Evolutionary conservation across 2,888 invertebrate species (phyloP).

Genomic region (Phengaris arion): DNA sequence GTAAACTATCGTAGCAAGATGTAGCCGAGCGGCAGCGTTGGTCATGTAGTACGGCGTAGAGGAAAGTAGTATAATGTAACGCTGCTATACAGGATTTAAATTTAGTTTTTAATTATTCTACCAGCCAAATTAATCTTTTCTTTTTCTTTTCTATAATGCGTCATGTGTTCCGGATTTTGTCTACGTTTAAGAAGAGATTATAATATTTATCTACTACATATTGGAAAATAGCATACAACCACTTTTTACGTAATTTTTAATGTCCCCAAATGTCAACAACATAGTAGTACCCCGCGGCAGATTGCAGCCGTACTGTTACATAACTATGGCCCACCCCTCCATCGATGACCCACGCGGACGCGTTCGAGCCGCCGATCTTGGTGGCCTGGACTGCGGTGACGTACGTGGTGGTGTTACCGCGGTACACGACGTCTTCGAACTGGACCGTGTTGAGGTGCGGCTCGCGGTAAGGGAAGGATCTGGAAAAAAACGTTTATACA

Average conservation of each 20-base stretch:
- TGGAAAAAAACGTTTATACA: conserved; percentile 40
- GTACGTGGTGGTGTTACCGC: conserved; percentile 51
- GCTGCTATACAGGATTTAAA: too few species aligned
- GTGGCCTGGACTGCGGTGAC: conserved; percentile 53
- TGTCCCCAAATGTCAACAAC: conserved; percentile 59
- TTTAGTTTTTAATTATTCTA: too few species aligned
- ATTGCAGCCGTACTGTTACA: conserved; percentile 54
- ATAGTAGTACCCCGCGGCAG: conserved; percentile 58
- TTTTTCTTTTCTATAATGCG: too few species aligned
- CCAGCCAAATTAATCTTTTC: too few species aligned
- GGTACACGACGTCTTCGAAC: conserved; percentile 56
- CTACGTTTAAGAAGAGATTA: too few species aligned
- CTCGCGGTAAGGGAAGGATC: conserved; percentile 47
- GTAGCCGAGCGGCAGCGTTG: too few species aligned
- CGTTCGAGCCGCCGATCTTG: conserved; percentile 57
- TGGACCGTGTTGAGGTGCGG: conserved; percentile 52
- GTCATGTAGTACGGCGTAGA: too few species aligned
- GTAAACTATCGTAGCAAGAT: too few species aligned
- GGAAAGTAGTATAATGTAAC: too few species aligned
- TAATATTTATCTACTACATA: too few species aligned
- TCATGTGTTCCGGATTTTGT: too few species aligned
- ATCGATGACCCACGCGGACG: conserved; percentile 45
- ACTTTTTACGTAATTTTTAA: conserved; percentile 37
- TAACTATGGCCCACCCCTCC: conserved; percentile 51
- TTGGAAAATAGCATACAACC: neutral